Percentiles rank a stretch among this genome's conserved stretches.
Conservation (phyloP, 2,797 vertebrate genomes). For the Cirrhinus mrigala region DNA sequence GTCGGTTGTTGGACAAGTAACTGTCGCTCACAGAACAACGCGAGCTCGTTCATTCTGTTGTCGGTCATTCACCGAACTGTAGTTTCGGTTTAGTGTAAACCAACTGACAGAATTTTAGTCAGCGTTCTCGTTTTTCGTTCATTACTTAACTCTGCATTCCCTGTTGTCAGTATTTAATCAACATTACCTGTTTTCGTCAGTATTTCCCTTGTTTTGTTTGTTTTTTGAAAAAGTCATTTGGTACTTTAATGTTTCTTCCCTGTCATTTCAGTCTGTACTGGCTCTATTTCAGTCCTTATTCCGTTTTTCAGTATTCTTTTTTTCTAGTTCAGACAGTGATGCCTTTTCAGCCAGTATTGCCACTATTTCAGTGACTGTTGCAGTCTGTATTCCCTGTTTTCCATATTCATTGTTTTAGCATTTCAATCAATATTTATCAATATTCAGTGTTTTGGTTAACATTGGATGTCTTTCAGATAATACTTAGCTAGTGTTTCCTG, state of each 20-base stretch:
- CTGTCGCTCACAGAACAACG: constrained; percentile 1
- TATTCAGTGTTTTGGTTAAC: neutral
- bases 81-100: neutral
- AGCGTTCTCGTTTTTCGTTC: neutral
- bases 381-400: neutral
- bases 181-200: neutral
- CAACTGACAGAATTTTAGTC: neutral
- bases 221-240: too few species aligned
- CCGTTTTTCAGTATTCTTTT: neutral
- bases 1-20: constrained; percentile 4
- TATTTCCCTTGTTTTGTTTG: too few species aligned
- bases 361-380: neutral
- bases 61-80: neutral
- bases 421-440: neutral
- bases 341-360: neutral
- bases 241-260: neutral
- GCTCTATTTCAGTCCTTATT: neutral
- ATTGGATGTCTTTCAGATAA: neutral
- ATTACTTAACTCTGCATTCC: neutral
- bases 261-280: neutral
- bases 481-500: too few species aligned
- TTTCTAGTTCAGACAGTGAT: neutral
- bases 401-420: neutral
- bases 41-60: constrained; percentile 3
- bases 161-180: neutral